These are phyloP conservation scores for Drosophila peninsularis DNA, from an alignment of 2,888 invertebrate species.

Conservation along the genomic window DNA sequence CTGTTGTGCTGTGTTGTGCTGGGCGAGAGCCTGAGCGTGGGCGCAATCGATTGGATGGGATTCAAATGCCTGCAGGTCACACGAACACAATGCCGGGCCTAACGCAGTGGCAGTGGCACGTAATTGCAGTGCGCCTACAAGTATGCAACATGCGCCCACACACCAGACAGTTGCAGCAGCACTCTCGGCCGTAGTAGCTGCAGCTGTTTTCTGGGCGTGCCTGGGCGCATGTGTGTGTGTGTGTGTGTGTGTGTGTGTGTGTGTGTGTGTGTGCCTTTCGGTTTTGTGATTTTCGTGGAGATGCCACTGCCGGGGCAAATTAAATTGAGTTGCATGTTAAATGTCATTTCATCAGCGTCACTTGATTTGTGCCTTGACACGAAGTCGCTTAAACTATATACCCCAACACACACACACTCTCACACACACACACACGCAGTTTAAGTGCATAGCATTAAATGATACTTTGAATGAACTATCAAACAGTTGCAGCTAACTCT, in stretches of 20 bases:
- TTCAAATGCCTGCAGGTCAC: slow-evolving; percentile 68
- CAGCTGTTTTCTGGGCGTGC: slow-evolving; percentile 2
- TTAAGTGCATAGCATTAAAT: slow-evolving; percentile 74
- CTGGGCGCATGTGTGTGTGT: no score
- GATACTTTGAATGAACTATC: slow-evolving; percentile 73
- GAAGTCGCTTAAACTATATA: slow-evolving; percentile 35
- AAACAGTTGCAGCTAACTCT: slow-evolving; percentile 60
- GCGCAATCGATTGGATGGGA: slow-evolving; percentile 50
- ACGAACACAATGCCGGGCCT: slow-evolving; percentile 36
- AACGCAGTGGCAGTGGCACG: slow-evolving; percentile 59
- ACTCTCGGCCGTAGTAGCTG: slow-evolving; percentile 13
- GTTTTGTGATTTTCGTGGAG: slow-evolving; percentile 35
- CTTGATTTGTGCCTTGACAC: slow-evolving; percentile 72
- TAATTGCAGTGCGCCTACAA: slow-evolving; percentile 71
- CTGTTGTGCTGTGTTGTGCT: slow-evolving; percentile 14
- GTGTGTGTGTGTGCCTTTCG: slow-evolving; percentile 2
- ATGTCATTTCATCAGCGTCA: slow-evolving; percentile 74
- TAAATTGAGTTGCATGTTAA: slow-evolving; percentile 79
- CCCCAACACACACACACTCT: neutral
- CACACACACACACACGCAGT: slow-evolving; percentile 7
- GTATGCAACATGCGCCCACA: slow-evolving; percentile 46
- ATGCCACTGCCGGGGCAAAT: slow-evolving; percentile 64
- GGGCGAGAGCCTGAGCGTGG: slow-evolving; percentile 27
- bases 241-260: neutral
- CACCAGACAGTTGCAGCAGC: slow-evolving; percentile 32